These are phyloP conservation scores for Mus pahari DNA, from an alignment of 2,113 vertebrate species.

Conservation along the genomic window DNA sequence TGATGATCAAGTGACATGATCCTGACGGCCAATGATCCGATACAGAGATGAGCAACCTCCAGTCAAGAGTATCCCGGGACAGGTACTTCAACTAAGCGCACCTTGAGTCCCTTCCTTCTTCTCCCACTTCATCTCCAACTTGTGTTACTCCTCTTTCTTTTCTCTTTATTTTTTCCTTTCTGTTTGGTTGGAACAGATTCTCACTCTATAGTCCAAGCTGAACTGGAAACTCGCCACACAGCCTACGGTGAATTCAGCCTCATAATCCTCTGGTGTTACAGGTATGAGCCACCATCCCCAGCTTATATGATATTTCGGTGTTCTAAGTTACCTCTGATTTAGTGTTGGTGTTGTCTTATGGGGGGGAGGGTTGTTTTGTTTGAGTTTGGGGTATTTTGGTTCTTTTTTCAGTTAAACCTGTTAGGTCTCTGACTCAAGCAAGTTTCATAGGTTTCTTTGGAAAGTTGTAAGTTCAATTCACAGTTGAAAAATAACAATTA, in stretches of 20 bases:
- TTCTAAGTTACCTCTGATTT: conserved; percentile 22
- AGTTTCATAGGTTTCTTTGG: conserved; percentile 45
- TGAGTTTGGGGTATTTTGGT: background rate
- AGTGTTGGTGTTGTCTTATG: background rate
- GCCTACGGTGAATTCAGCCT: background rate
- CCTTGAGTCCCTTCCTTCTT: background rate
- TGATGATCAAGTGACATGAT: background rate
- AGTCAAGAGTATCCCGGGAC: background rate
- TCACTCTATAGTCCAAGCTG: background rate
- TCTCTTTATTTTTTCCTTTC: background rate
- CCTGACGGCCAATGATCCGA: background rate
- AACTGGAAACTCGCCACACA: background rate
- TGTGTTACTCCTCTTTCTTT: background rate
- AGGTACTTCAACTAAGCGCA: background rate
- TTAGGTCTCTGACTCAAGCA: conserved; percentile 42
- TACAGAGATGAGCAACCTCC: background rate
- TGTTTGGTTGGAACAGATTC: background rate
- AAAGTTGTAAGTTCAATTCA: conserved; percentile 35
- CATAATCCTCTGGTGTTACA: background rate
- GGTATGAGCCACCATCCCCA: background rate
- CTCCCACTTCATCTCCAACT: background rate
- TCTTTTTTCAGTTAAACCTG: background rate
- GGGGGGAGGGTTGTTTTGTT: background rate
- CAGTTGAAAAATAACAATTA: conserved; percentile 49
- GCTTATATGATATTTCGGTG: background rate